A percentile compares a stretch with the other conserved stretches of the same genome.
phyloP scores from a whole-genome alignment of 2,113 vertebrate genomes.

The Cryptotis parvus region DNA sequence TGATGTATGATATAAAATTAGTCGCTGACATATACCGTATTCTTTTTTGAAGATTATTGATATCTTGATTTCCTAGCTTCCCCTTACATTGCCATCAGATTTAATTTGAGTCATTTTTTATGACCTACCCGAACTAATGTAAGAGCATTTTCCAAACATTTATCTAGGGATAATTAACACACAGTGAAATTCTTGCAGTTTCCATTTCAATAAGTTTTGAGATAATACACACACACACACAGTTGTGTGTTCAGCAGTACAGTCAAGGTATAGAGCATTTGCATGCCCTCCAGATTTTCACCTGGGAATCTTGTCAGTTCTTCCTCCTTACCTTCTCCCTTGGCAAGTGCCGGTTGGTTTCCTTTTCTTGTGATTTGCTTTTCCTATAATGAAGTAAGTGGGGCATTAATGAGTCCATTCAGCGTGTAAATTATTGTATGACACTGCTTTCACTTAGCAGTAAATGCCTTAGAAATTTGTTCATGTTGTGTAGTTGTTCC shows the following conservation, averaged over 20 bases:
- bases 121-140: not conserved
- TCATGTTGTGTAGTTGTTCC: not conserved
- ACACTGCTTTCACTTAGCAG: not conserved
- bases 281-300: not conserved
- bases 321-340: no score
- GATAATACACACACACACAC: not conserved
- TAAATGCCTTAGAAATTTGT: not conserved
- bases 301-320: not conserved
- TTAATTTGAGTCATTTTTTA: constrained; percentile 1
- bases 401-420: not conserved
- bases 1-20: not conserved
- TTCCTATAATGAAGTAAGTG: not conserved
- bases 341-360: not conserved
- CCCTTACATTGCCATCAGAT: not conserved
- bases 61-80: not conserved
- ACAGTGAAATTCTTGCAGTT: not conserved
- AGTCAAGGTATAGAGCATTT: constrained; percentile 4
- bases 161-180: not conserved
- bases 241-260: not conserved
- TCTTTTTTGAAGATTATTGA: not conserved
- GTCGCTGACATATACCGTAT: not conserved
- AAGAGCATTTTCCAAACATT: not conserved
- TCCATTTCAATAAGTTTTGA: constrained; percentile 15
- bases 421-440: not conserved
- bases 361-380: not conserved